A percentile compares a stretch with the other conserved stretches of the same genome.
Conservation (phyloP, 2,888 invertebrate species). For the Drosophila pullipes region DNA sequence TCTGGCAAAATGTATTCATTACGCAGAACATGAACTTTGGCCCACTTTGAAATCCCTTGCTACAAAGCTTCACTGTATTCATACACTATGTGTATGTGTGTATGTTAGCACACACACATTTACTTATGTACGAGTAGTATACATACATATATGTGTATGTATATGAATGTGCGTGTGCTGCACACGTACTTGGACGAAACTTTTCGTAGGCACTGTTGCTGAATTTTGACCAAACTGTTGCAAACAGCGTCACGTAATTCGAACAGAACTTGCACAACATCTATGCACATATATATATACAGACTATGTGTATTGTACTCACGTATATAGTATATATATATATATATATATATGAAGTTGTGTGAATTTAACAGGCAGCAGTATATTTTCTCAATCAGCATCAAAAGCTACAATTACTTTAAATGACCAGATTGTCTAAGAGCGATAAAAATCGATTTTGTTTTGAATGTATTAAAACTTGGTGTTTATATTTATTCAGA, state of each 20-base stretch:
- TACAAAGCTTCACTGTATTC: slow-evolving; percentile 2
- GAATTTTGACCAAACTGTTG: slow-evolving; percentile 51
- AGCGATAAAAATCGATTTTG: no score
- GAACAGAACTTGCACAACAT: slow-evolving; percentile 30
- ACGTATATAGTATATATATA: no score
- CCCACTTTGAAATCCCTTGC: slow-evolving; percentile 38
- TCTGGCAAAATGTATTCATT: slow-evolving; percentile 37
- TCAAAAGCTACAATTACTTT: background rate
- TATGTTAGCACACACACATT: background rate
- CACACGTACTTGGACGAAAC: slow-evolving; percentile 46
- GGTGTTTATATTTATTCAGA: no score
- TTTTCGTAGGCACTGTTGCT: slow-evolving; percentile 49
- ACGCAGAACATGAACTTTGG: slow-evolving; percentile 49
- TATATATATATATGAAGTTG: background rate
- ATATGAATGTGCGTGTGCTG: background rate
- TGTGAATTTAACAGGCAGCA: background rate
- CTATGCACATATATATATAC: slow-evolving; percentile 1
- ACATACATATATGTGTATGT: background rate
- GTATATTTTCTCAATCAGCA: background rate
- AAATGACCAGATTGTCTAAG: background rate
- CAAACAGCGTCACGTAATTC: slow-evolving; percentile 65
- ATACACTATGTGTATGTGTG: background rate
- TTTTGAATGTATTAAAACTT: no score
- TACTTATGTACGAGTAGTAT: background rate
- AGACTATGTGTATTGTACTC: background rate